Evolutionary conservation across 2,113 vertebrate species (phyloP), one percentile per base, ranked within the genome.

Genomic region (Mormyrus lacerda): DNA sequence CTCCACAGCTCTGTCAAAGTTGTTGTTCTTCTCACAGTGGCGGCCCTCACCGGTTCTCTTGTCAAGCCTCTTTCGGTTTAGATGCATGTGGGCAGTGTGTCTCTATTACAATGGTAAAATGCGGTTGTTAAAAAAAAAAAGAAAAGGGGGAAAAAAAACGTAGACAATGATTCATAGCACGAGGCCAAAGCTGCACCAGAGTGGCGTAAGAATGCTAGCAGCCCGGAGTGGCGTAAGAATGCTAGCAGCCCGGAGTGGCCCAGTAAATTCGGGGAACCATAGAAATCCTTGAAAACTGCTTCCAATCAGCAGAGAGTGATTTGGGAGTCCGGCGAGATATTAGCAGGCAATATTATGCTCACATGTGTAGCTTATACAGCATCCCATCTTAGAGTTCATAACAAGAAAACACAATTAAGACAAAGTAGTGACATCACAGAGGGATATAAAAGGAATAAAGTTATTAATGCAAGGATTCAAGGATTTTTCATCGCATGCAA

Each of bases 81-180:
- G 82, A 47, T 44, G 82, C 82, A 21, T 84, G 82, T 45, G 82
- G 82, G 82, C 44, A 47, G 82, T 84, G 82, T 84, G 42, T 84
- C 82, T 45, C 82, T 84, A 84, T 47, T 84, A 47, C 82, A 24
- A 24, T 84, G 82, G 39, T 84, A 73, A 88, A 58, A 65, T 65
- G 87, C 9, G 44, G 24, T 47, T 47, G 55, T 76, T 4, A 21
- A 87, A 87, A 87, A 55, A 45, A 61, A 31, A 61, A 45, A 15
- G 53, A 35, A 27, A 27, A 3, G 10, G 3, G 1, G 9, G 0
- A 4, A 42, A 31, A 61, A 44, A 86, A 86, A 35, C n/a, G 1
- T 1, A 47, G 48, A 48, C 45, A 51, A 3, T 47, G 44, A 47
- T 86, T 50, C 85, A 51, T 86, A 17, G 85, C n/a, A 13, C 39